phyloP scores from a whole-genome alignment of 2,113 vertebrate genomes.

The Anser brachyrhynchus region DNA sequence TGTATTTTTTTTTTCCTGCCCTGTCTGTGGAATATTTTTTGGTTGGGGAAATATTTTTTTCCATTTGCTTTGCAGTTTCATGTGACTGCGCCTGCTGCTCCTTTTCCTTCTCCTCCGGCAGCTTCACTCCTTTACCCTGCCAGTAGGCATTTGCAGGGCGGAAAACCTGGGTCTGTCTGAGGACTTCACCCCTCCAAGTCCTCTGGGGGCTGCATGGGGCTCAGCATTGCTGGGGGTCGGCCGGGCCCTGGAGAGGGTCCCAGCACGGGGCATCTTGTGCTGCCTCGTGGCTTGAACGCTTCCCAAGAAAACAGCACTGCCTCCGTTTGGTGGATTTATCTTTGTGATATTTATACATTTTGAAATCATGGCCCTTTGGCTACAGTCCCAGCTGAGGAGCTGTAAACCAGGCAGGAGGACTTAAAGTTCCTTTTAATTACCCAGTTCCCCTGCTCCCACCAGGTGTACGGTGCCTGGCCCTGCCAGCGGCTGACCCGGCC shows the following conservation, averaged over 20 bases:
- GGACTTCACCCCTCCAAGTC: neutral
- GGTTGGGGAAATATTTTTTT: neutral
- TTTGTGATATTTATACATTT: neutral
- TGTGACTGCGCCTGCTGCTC: rapidly evolving
- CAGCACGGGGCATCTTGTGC: rapidly evolving
- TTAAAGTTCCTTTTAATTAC: slow-evolving; percentile 19
- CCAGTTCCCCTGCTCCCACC: neutral
- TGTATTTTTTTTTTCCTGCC: neutral
- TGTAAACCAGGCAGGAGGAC: neutral
- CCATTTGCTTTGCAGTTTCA: neutral
- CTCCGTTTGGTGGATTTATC: neutral
- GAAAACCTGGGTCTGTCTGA: neutral
- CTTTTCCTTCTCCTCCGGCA: neutral
- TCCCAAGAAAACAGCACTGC: neutral
- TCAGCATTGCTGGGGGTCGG: neutral
- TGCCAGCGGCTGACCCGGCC: neutral
- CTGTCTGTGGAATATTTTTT: slow-evolving; percentile 8
- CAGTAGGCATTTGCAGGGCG: neutral
- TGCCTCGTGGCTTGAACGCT: neutral
- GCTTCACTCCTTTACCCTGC: neutral
- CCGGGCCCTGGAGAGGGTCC: neutral
- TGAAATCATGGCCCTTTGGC: neutral
- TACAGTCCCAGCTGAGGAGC: neutral
- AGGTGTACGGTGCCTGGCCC: neutral
- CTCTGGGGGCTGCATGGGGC: neutral